phyloP scores from a whole-genome alignment of 2,888 invertebrate genomes.

The Nesidiocoris tenuis region DNA sequence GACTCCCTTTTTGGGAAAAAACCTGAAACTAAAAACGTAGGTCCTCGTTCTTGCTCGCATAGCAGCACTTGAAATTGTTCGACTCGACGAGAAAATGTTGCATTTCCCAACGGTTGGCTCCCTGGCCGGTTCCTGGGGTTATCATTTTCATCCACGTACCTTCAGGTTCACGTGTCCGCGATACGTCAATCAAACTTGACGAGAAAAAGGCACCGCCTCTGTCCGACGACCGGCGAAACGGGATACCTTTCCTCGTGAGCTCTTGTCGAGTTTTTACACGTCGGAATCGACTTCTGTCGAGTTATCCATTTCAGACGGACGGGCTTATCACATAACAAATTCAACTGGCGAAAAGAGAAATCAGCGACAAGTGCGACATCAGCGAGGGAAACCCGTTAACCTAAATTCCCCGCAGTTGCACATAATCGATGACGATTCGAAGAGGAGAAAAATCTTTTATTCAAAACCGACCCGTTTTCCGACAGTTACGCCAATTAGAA shows the following conservation, averaged over 20 bases:
- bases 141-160: too few species aligned
- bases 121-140: too few species aligned
- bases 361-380: background rate
- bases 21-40: too few species aligned
- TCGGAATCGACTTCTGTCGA: background rate
- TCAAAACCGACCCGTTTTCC: constrained; percentile 7
- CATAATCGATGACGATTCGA: background rate
- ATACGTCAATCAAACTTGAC: background rate
- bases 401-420: constrained; percentile 21
- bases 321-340: constrained; percentile 11
- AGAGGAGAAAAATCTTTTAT: constrained; percentile 28
- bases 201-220: background rate
- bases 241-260: background rate
- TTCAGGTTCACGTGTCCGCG: background rate
- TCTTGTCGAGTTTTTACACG: background rate
- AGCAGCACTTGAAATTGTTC: too few species aligned
- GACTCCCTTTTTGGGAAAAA: too few species aligned
- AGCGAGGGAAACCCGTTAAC: constrained; percentile 3
- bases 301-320: background rate
- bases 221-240: background rate
- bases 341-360: constrained; percentile 25
- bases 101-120: too few species aligned
- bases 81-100: too few species aligned
- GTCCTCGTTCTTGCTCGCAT: too few species aligned
- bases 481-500: too few species aligned